A percentile compares a stretch with the other conserved stretches of the same genome.
Evolutionary conservation across 2,113 vertebrate genomes (phyloP).

Genomic region (Zosterops lateralis): DNA sequence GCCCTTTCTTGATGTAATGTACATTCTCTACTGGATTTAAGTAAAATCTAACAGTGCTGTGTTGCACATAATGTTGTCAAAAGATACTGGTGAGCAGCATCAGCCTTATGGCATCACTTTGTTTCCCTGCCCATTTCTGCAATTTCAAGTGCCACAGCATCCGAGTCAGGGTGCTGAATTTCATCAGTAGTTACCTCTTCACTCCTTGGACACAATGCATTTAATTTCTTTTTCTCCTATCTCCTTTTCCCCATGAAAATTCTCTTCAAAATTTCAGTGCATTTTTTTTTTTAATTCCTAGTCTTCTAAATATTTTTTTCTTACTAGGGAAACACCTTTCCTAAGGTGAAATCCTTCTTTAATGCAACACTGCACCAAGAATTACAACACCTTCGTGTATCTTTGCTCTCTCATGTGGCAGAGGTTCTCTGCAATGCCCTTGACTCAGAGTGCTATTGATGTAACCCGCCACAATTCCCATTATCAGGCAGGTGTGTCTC

Average conservation of each 20-base stretch:
- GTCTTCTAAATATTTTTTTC: neutral
- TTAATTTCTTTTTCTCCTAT: neutral
- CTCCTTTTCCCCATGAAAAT: neutral
- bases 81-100: neutral
- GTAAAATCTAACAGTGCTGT: neutral
- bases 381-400: neutral
- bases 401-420: neutral
- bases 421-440: neutral
- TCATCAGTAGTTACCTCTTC: neutral
- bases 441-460: neutral
- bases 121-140: neutral
- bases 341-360: neutral
- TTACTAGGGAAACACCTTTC: neutral
- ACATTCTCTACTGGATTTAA: neutral
- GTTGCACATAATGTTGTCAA: neutral
- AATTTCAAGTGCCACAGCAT: neutral
- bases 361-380: neutral
- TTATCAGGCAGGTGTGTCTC: neutral
- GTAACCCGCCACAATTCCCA: neutral
- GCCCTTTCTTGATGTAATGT: neutral
- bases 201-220: neutral
- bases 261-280: neutral
- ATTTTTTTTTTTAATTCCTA: neutral
- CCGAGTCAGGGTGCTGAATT: neutral
- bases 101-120: neutral